A percentile compares a stretch with the other conserved stretches of the same genome.
Evolutionary conservation across 1,140 invertebrate genomes (phyloP).

Genomic region (Branchinecta lindahli): DNA sequence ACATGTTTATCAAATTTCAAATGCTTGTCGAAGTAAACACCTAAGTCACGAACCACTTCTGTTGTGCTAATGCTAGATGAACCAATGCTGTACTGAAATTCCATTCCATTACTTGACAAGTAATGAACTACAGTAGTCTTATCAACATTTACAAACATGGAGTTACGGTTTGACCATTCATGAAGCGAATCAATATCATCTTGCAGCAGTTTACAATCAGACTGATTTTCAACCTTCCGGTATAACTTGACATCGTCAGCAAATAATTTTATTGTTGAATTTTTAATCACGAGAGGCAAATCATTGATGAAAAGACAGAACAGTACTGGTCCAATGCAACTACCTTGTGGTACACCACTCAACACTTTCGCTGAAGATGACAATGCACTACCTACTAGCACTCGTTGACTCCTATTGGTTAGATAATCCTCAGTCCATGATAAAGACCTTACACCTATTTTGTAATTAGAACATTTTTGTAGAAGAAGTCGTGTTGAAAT

Average conservation of each 20-base stretch:
- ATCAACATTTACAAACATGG: too few species aligned
- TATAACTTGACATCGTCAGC: not conserved
- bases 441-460: not conserved
- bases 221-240: not conserved
- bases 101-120: too few species aligned
- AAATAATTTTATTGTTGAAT: not conserved
- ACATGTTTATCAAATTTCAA: too few species aligned
- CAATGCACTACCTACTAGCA: not conserved
- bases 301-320: conserved; percentile 1
- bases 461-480: not conserved
- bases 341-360: not conserved
- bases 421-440: not conserved
- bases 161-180: too few species aligned
- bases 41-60: too few species aligned
- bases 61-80: too few species aligned
- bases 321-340: not conserved
- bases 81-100: too few species aligned
- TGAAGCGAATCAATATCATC: not conserved
- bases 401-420: not conserved
- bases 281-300: not conserved
- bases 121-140: too few species aligned
- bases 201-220: not conserved
- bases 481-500: not conserved
- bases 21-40: too few species aligned
- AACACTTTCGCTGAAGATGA: not conserved